Evolutionary conservation across 2,888 invertebrate species (phyloP).

Genomic region (Hoplodrina ambigua): DNA sequence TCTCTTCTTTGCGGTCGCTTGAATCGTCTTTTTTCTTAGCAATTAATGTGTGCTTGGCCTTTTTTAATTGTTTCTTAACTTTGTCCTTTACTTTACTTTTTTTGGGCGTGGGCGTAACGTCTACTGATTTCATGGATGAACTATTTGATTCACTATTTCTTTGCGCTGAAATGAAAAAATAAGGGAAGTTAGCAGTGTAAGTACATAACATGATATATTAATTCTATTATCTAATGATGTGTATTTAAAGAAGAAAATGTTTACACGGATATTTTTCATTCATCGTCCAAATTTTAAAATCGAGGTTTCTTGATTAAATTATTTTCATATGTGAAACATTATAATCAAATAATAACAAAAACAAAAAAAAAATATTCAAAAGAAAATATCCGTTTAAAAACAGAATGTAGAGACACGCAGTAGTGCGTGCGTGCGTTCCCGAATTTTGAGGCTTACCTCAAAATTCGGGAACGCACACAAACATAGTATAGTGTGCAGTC

Average conservation of each 20-base stretch:
- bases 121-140: constrained; percentile 84
- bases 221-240: neutral
- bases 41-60: constrained; percentile 85
- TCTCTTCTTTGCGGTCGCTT: constrained; percentile 76
- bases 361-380: too few relatives aligned
- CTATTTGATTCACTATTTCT: constrained; percentile 86
- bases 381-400: too few relatives aligned
- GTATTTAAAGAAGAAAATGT: neutral
- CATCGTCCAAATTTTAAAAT: too few relatives aligned
- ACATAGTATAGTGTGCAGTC: too few relatives aligned
- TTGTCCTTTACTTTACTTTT: constrained; percentile 88
- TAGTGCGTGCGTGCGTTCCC: too few relatives aligned
- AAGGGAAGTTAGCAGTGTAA: neutral
- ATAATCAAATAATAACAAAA: too few relatives aligned
- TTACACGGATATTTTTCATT: too few relatives aligned
- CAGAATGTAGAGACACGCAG: too few relatives aligned
- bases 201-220: neutral
- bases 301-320: too few relatives aligned
- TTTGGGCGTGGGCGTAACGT: constrained; percentile 79
- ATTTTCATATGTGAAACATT: too few relatives aligned
- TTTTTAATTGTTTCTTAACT: constrained; percentile 87
- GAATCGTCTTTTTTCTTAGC: constrained; percentile 85
- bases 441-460: too few relatives aligned
- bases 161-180: constrained; percentile 79
- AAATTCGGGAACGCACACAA: too few relatives aligned